These are phyloP conservation scores for Pangasius larnaudii DNA, from an alignment of 2,797 vertebrate genomes.

Conservation along the genomic window DNA sequence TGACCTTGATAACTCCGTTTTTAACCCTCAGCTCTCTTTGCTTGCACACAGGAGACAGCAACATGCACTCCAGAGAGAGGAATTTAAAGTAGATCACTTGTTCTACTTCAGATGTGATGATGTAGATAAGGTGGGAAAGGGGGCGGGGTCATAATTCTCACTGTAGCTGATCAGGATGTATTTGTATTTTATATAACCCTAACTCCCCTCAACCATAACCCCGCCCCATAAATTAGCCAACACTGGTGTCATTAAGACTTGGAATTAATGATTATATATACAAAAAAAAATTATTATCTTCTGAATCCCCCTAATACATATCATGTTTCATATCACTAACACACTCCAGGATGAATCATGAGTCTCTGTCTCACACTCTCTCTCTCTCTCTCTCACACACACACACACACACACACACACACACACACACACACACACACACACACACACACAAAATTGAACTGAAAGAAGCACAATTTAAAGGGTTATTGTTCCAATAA, in stretches of 20 bases:
- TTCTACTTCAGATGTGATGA: conserved; percentile 11
- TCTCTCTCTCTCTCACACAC: neutral
- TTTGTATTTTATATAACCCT: neutral
- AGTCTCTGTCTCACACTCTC: neutral
- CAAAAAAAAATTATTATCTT: neutral
- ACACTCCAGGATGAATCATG: neutral
- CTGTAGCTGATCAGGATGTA: neutral
- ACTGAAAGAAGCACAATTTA: neutral
- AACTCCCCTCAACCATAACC: neutral
- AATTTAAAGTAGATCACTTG: conserved; percentile 7
- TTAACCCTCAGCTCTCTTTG: conserved; percentile 12
- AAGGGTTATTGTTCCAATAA: neutral
- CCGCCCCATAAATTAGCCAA: neutral
- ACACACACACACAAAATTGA: neutral
- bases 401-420: neutral
- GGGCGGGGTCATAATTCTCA: neutral
- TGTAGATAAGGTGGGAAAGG: neutral
- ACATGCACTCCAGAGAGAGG: neutral
- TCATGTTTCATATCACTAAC: neutral
- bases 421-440: neutral
- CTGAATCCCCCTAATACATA: neutral
- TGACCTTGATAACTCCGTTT: conserved; percentile 52
- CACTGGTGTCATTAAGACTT: neutral
- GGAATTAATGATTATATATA: neutral
- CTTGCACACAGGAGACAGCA: neutral